Conservation (phyloP, 1,140 invertebrate species). For the Dolichoris vasculosae region DNA sequence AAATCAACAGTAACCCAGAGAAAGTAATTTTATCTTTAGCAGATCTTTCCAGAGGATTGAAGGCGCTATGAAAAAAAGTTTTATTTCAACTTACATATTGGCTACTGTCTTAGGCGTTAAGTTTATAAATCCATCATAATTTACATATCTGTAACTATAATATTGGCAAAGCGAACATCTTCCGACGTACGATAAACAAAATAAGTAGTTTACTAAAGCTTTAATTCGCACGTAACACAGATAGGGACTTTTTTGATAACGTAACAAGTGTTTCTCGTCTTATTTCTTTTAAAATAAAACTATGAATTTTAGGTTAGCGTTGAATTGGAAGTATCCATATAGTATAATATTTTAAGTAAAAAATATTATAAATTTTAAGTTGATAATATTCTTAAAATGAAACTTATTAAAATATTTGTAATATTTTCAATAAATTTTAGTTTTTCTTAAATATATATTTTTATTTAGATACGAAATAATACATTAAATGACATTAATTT, state of each 20-base stretch:
- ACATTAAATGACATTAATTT: too few relatives aligned
- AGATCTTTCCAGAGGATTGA: not conserved
- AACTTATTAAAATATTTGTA: too few relatives aligned
- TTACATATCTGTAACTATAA: constrained; percentile 47
- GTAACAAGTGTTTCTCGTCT: not conserved
- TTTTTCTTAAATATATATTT: too few relatives aligned
- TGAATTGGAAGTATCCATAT: too few relatives aligned
- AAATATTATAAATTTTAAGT: too few relatives aligned
- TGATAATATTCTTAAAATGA: too few relatives aligned
- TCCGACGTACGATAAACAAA: not conserved
- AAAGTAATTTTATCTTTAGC: constrained; percentile 30
- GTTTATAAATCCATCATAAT: constrained; percentile 68
- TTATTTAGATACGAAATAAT: too few relatives aligned
- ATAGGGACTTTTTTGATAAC: not conserved
- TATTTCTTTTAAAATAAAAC: too few relatives aligned
- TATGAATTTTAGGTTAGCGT: too few relatives aligned
- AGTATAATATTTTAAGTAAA: too few relatives aligned
- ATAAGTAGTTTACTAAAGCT: not conserved
- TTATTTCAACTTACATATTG: constrained; percentile 56
- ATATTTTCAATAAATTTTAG: too few relatives aligned
- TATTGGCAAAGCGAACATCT: constrained; percentile 47
- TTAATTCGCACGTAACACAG: not conserved
- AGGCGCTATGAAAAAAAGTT: not conserved
- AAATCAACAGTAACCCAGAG: constrained; percentile 11
- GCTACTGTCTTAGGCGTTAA: constrained; percentile 64